Base-by-base conservation (phyloP, 2,113 vertebrate genomes). In the Arothron firmamentum region DNA sequence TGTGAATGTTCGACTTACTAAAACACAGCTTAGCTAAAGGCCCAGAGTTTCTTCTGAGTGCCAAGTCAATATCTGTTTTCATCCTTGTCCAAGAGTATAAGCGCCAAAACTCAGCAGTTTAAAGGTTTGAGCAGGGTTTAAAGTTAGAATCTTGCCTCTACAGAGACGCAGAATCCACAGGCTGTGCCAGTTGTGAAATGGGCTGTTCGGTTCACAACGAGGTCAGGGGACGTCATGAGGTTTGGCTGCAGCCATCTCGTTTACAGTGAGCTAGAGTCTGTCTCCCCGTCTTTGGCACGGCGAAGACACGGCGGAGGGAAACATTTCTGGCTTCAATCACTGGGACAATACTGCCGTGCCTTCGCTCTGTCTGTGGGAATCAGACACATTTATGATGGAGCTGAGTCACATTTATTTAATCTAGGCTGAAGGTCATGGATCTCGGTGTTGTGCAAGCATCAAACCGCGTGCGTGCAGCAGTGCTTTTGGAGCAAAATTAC, bases 221-320 rank as follows among this genome's bases (percentile, higher is more conserved):
- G 81, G 78, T 83, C 79, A 67, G 56, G 56, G 56, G 9, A 63
- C 62, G 75, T 58, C 25, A 19, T 17, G 31, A 20, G 41, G 23
- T 20, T 41, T 43, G 28, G 62, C 48, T 56, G 59, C 62, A 58
- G 70, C 52, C 21, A 34, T 59, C 47, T 64, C 31, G 62, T 51
- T 46, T 3, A 11, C 53, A 38, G 28, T 58, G 51, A 43, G 48
- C 28, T 46, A 28, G 25, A 28, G 25, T 28, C 25, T 28, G 25
- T 28, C 25, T 5, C 6, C 25, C 6, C 25, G 25, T 28, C 25
- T 28, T 28, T 28, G 25, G 25, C 25, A 28, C 25, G 25, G 25
- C 25, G 25, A 7, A 2, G 25, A 28, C 25, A 28, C 4, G 25
- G 25, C 25, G 6, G 25, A 28, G 6, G 1, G 4, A 28, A 28